phyloP scores from a whole-genome alignment of 2,888 invertebrate genomes.

The Lordiphosa fenestrarum region DNA sequence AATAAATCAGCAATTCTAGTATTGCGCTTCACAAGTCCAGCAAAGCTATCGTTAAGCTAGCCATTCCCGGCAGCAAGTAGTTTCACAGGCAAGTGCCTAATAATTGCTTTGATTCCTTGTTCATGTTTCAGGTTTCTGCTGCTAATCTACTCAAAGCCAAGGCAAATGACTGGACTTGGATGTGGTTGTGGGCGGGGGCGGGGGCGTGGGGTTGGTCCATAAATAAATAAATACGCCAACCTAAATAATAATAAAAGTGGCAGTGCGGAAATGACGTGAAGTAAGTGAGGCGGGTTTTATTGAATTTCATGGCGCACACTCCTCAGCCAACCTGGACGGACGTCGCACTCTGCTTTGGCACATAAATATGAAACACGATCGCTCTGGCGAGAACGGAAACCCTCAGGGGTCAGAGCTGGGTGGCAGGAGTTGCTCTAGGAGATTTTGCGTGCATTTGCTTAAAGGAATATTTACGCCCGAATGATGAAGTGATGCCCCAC shows the following conservation, averaged over 20 bases:
- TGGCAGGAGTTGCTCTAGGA: slow-evolving; percentile 14
- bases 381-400: slow-evolving; percentile 12
- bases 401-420: slow-evolving; percentile 34
- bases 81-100: no score
- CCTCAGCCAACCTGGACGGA: not conserved
- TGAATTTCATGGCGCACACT: slow-evolving; percentile 43
- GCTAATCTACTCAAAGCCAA: slow-evolving; percentile 9
- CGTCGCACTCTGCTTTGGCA: slow-evolving; percentile 3
- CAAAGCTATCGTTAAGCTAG: no score
- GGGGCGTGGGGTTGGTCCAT: not conserved
- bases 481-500: slow-evolving; percentile 56
- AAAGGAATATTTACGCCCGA: slow-evolving; percentile 66
- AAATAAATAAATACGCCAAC: slow-evolving; percentile 43
- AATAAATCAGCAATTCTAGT: no score
- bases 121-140: not conserved
- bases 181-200: not conserved
- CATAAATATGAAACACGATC: slow-evolving; percentile 64
- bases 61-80: no score
- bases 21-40: no score
- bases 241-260: slow-evolving; percentile 56
- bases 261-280: slow-evolving; percentile 37
- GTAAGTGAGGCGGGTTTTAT: slow-evolving; percentile 50
- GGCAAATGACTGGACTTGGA: slow-evolving; percentile 8
- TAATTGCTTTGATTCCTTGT: no score
- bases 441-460: slow-evolving; percentile 73